A percentile compares a stretch with the other conserved stretches of the same genome.
Evolutionary conservation across 2,888 invertebrate species (phyloP).

Genomic region (Megastigmus dorsalis): DNA sequence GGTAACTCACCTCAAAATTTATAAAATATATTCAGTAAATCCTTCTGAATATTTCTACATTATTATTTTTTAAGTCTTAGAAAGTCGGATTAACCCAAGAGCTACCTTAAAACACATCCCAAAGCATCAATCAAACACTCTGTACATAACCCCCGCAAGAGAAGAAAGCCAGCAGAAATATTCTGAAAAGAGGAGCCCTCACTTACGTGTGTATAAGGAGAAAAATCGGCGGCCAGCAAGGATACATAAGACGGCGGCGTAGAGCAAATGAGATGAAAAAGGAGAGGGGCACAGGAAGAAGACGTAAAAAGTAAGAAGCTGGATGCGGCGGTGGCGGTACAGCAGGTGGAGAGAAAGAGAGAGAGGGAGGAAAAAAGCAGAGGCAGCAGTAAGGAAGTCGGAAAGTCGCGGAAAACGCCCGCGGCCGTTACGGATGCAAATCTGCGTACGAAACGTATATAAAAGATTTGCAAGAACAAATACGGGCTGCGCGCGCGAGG

Average conservation of each 20-base stretch:
- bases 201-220: not conserved
- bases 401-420: constrained; percentile 55
- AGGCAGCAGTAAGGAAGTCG: constrained; percentile 41
- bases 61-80: too few species aligned
- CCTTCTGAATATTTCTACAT: too few species aligned
- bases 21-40: too few species aligned
- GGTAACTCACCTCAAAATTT: too few species aligned
- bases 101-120: too few species aligned
- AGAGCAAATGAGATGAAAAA: constrained; percentile 44
- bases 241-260: constrained; percentile 26
- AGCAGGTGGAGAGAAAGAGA: not conserved
- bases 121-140: too few species aligned
- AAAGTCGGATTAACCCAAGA: too few species aligned
- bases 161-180: too few species aligned
- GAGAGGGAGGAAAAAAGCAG: constrained; percentile 38
- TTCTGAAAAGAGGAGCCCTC: too few species aligned
- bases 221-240: constrained; percentile 37
- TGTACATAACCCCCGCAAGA: too few species aligned
- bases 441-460: constrained; percentile 64
- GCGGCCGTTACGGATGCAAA: constrained; percentile 68
- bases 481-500: constrained; percentile 54
- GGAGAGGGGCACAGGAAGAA: constrained; percentile 47
- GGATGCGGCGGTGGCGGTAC: not conserved
- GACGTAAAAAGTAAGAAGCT: constrained; percentile 36
- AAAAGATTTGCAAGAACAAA: constrained; percentile 71